Evolutionary conservation across 2,113 vertebrate species (phyloP), one percentile per base, ranked within the genome.

Genomic region (Gracilinanus agilis): DNA sequence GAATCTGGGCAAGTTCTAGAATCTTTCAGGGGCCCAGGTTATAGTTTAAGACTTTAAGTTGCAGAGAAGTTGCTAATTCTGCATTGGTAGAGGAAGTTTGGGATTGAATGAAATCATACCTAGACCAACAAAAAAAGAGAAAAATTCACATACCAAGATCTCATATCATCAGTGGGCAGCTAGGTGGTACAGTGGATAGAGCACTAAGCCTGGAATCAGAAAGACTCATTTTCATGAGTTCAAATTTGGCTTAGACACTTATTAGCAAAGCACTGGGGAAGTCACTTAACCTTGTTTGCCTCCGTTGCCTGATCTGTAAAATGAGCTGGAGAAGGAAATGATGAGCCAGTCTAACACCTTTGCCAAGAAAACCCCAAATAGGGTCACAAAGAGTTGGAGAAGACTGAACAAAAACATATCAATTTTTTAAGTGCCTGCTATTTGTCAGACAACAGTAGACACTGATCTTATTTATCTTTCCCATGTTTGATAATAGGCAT

Each of bases 1-100:
- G 53, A 94, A 90, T 96, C 93, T 92, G 92, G 91, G 93, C 96
- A 96, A 96, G 93, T 92, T 93, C 44, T 0, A 44, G 89, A 96
- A 96, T 3, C 21, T 94, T 93, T 95, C 83, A 93, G 91, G 93
- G 88, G 54, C 53, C 23, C 67, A 96, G 92, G n/a, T 16, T 40
- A 40, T 40, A 16, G 34, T 40, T 83, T 83, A 40, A 40, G 40
- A 83, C 2, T 83, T 83, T 83, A 40, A 83, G 19, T 83, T 83
- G 34, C n/a, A 83, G n/a, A 40, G 67, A 83, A 83, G 7, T 40
- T 40, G 6, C 67, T 83, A 1, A 40, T 23, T 21, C 16, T 21
- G 19, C n/a, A 9, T 40, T 83, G 67, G 6, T 83, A 25, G 19
- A 21, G 7, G n/a, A n/a, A 83, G 6, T 83, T 40, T 83, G 19